Conservation (phyloP, 2,888 invertebrate genomes). For the Pandemis corylana region DNA sequence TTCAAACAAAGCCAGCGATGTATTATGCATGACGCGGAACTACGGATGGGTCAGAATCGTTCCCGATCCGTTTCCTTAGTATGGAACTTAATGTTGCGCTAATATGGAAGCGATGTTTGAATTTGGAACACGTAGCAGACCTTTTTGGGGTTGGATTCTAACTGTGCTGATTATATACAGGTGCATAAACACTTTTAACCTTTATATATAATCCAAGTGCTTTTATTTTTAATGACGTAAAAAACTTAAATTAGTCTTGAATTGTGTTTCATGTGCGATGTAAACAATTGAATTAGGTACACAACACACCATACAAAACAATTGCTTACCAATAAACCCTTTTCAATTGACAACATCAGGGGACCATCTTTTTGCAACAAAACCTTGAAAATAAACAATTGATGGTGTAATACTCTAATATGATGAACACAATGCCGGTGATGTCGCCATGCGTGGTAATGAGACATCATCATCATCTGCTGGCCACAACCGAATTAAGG, state of each 20-base stretch:
- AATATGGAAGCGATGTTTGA: slow-evolving; percentile 65
- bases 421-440: slow-evolving; percentile 33
- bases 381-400: slow-evolving; percentile 38
- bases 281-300: not conserved
- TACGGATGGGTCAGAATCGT: slow-evolving; percentile 59
- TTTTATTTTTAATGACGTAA: not conserved
- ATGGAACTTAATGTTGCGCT: slow-evolving; percentile 63
- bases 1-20: slow-evolving; percentile 48
- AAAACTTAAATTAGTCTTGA: not conserved
- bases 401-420: slow-evolving; percentile 23
- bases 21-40: slow-evolving; percentile 14
- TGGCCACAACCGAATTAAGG: slow-evolving; percentile 31
- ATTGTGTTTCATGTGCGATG: not conserved
- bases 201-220: not conserved
- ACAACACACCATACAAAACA: slow-evolving; percentile 1
- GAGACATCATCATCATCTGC: slow-evolving; percentile 25
- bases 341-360: slow-evolving; percentile 13
- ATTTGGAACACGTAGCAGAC: slow-evolving; percentile 71
- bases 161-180: slow-evolving; percentile 63
- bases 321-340: slow-evolving; percentile 8
- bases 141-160: slow-evolving; percentile 63
- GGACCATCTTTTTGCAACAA: slow-evolving; percentile 27
- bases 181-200: not conserved
- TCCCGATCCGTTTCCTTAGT: slow-evolving; percentile 74
- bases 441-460: slow-evolving; percentile 39